Percentiles rank a stretch among this genome's conserved stretches.
phyloP scores from a whole-genome alignment of 2,113 vertebrate genomes.

The Irena cyanogastra region DNA sequence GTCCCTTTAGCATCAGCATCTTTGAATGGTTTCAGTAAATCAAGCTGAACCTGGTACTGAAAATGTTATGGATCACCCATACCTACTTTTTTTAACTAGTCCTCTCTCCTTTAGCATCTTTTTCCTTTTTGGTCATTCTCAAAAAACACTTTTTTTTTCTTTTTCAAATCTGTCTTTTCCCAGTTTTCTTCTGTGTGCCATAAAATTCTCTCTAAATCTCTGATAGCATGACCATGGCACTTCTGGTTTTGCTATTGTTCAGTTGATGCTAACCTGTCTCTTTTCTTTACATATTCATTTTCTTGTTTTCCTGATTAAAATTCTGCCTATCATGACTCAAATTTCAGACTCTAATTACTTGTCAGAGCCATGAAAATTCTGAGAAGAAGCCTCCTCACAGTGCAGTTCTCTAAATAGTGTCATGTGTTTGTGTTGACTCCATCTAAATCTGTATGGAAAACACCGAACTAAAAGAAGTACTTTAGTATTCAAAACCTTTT shows the following conservation, averaged over 20 bases:
- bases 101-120: background rate
- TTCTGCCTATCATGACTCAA: background rate
- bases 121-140: background rate
- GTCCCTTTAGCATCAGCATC: background rate
- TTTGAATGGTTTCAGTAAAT: background rate
- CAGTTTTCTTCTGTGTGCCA: background rate
- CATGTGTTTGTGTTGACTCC: background rate
- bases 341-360: background rate
- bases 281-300: background rate
- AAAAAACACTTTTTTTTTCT: background rate
- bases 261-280: background rate
- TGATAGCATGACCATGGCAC: fast-evolving
- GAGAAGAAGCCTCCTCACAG: background rate
- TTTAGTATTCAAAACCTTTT: background rate
- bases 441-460: background rate
- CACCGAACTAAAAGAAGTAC: background rate
- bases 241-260: background rate
- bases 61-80: background rate
- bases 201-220: background rate
- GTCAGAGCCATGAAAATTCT: background rate
- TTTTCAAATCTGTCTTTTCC: background rate
- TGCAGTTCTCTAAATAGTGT: background rate
- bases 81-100: background rate
- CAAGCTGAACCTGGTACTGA: background rate
- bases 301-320: conserved; percentile 23